phyloP scores from a whole-genome alignment of 1,140 invertebrate species.

The Ostrea denselamellosa region DNA sequence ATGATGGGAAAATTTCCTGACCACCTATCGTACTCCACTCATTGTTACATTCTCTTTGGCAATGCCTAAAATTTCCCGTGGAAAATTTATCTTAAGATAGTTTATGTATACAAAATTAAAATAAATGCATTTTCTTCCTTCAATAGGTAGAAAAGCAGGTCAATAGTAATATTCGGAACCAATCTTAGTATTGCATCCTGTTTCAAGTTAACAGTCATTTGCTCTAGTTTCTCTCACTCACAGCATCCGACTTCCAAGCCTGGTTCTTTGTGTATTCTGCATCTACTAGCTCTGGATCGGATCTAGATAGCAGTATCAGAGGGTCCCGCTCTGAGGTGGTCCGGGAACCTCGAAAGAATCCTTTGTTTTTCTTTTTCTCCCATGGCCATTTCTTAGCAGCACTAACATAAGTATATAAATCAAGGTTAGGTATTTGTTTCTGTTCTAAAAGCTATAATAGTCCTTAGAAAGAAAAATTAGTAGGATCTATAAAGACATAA shows the following conservation, averaged over 20 bases:
- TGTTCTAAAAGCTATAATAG: neutral
- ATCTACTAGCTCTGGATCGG: constrained; percentile 89
- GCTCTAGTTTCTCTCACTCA: constrained; percentile 48
- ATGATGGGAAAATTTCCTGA: too few relatives aligned
- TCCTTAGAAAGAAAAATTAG: too few relatives aligned
- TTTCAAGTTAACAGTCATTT: too few relatives aligned
- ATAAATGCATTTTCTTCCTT: too few relatives aligned
- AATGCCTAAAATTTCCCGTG: too few relatives aligned
- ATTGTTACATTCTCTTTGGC: too few relatives aligned
- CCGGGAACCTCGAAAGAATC: constrained; percentile 95
- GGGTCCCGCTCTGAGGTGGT: constrained; percentile 94
- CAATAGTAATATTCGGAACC: too few relatives aligned
- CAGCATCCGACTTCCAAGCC: constrained; percentile 94
- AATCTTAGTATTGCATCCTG: too few relatives aligned
- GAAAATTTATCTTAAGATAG: too few relatives aligned
- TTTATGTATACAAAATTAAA: too few relatives aligned
- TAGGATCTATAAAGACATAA: neutral
- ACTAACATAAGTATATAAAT: constrained; percentile 63
- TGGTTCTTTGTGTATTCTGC: constrained; percentile 98
- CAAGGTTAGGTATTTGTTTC: neutral
- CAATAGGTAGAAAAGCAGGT: too few relatives aligned
- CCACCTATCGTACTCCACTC: too few relatives aligned
- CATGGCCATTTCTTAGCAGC: constrained; percentile 86
- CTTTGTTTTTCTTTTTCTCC: constrained; percentile 87
- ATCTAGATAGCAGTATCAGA: constrained; percentile 91